Conservation (phyloP, 2,888 invertebrate species). For the Malthinus flaveolus region DNA sequence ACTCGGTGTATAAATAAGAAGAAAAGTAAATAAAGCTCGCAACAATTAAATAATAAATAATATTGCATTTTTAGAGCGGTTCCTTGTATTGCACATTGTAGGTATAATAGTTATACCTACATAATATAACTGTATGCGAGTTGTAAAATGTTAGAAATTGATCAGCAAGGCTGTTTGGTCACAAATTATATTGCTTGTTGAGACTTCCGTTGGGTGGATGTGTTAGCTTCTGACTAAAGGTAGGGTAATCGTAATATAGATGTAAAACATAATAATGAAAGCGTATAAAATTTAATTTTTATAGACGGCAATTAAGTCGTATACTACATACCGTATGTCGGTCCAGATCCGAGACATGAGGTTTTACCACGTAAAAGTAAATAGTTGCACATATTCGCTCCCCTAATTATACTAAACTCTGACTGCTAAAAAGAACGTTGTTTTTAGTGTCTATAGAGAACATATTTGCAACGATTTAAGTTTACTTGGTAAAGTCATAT, state of each 20-base stretch:
- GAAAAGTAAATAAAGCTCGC: slow-evolving; percentile 10
- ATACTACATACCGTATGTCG: too few relatives aligned
- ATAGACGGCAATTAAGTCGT: not conserved
- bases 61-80: slow-evolving; percentile 1
- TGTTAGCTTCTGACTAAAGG: not conserved
- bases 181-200: slow-evolving; percentile 5
- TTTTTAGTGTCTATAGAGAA: too few relatives aligned
- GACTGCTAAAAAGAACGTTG: too few relatives aligned
- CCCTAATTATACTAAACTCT: too few relatives aligned
- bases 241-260: not conserved
- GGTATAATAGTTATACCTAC: slow-evolving; percentile 1
- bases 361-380: too few relatives aligned
- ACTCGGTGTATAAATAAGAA: slow-evolving; percentile 6
- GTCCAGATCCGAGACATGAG: too few relatives aligned
- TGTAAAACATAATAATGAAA: slow-evolving; percentile 7
- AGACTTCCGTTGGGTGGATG: not conserved
- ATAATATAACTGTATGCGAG: not conserved
- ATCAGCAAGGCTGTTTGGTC: slow-evolving; percentile 5
- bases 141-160: slow-evolving; percentile 10
- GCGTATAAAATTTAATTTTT: slow-evolving; percentile 5
- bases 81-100: slow-evolving; percentile 7
- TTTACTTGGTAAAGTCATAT: too few relatives aligned
- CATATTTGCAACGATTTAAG: too few relatives aligned
- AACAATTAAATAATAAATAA: slow-evolving; percentile 19
- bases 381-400: too few relatives aligned